These are phyloP conservation scores for Cyanistes caeruleus DNA, from an alignment of 2,113 vertebrate species.

Conservation along the genomic window DNA sequence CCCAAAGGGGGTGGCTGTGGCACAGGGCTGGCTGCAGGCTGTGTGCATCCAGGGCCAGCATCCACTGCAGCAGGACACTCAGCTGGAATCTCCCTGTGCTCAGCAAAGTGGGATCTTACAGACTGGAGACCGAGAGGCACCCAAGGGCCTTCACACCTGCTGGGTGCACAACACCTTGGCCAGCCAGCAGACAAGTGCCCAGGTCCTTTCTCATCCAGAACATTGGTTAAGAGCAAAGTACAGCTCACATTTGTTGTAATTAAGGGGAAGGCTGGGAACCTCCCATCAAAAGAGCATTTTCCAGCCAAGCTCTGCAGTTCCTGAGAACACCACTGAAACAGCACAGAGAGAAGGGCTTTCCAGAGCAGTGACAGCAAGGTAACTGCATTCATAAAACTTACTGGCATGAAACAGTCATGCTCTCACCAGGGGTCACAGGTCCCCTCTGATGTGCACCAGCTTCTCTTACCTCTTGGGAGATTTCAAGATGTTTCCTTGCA, in stretches of 20 bases:
- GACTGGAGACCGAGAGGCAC: not conserved
- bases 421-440: not conserved
- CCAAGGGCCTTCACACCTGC: not conserved
- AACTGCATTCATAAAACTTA: not conserved
- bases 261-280: not conserved
- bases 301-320: not conserved
- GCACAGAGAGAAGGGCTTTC: not conserved
- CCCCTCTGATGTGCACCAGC: not conserved
- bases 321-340: not conserved
- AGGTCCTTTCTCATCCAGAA: not conserved
- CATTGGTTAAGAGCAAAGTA: accelerated
- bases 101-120: not conserved
- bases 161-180: not conserved
- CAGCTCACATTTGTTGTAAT: not conserved
- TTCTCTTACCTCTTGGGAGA: conserved; percentile 90
- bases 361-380: not conserved
- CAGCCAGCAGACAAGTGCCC: not conserved
- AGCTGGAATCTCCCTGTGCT: not conserved
- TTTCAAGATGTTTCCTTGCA: conserved; percentile 90
- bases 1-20: not conserved
- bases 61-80: accelerated
- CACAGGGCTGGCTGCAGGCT: not conserved
- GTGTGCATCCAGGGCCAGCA: not conserved
- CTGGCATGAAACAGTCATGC: not conserved
- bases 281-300: not conserved